Evolutionary conservation across 2,797 vertebrate species (phyloP), one percentile per base, ranked within the genome.

Genomic region (Garrulus glandarius): DNA sequence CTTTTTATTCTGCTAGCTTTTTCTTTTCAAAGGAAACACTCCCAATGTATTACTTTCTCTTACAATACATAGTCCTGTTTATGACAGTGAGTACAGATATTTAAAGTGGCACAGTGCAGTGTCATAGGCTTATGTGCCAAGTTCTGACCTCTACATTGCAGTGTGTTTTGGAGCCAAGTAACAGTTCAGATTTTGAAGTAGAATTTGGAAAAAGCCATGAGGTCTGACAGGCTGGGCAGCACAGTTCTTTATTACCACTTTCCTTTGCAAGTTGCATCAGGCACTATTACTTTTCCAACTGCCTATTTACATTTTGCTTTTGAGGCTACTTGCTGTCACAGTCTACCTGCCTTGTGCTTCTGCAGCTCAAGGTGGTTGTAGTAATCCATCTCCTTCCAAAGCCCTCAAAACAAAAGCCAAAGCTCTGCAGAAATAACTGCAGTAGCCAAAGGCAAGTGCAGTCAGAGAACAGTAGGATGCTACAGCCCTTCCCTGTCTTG

Each of bases 11-110:
- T 72, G 17, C 12, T 77, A 34, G 18, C 30, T 68, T 68, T 86
- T 83, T 26, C 24, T 50, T 92, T 92, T 67, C 60, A 60, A 26
- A 75, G 68, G 22, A 57, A 87, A 14, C 8, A 7, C 22, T 56
- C 76, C 9, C 15, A 23, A 0, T 20, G 7, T 78, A 23, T 81
- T 12, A 5, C 24, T 87, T 76, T 55, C 21, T 84, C 17, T 67
- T 77, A 6, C 2, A 32, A 21, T 50, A 29, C 0, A 0, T 59
- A 14, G 5, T 53, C 8, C 7, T 52, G 5, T 49, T 70, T 60
- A 34, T 93, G 59, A 39, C 9, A n/a, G 17, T 1, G 29, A 79
- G 21, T 70, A 37, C 29, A 44, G 64, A 36, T 49, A 41, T 21
- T 55, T 69, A 69, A 74, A 85, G 39, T 56, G 21, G 24, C 11